Evolutionary conservation across 2,797 vertebrate genomes (phyloP).

Genomic region (Myotis myotis): DNA sequence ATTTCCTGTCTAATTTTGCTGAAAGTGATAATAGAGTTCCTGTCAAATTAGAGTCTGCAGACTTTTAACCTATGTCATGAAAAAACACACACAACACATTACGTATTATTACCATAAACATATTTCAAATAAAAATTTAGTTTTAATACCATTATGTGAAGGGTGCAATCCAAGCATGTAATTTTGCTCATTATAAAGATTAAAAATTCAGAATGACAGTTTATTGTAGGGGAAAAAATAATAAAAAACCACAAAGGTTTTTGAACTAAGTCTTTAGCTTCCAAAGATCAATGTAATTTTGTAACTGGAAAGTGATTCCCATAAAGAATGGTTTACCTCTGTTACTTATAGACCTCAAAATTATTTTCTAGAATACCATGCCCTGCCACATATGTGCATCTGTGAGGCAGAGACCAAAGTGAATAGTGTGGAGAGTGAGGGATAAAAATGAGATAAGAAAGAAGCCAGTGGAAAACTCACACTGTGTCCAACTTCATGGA

Average conservation of each 20-base stretch:
- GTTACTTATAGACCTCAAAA: not conserved
- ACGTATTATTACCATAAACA: conserved; percentile 81
- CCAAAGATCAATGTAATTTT: not conserved
- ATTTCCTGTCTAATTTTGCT: conserved; percentile 83
- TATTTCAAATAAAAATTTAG: conserved; percentile 81
- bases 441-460: not conserved
- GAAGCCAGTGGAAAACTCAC: not conserved
- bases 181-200: conserved; percentile 84
- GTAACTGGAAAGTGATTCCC: not conserved
- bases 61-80: conserved; percentile 83
- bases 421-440: not conserved
- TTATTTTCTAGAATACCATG: not conserved
- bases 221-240: not conserved
- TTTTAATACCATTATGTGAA: conserved; percentile 79
- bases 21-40: conserved; percentile 84
- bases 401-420: not conserved
- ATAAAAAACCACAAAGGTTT: not conserved
- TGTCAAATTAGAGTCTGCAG: conserved; percentile 84
- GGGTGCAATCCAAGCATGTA: conserved; percentile 79
- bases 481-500: not conserved
- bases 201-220: conserved; percentile 67
- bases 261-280: not conserved
- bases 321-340: not conserved
- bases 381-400: not conserved
- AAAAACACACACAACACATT: not conserved